Conservation (phyloP, 2,888 invertebrate genomes). For the Drosophila robusta region DNA sequence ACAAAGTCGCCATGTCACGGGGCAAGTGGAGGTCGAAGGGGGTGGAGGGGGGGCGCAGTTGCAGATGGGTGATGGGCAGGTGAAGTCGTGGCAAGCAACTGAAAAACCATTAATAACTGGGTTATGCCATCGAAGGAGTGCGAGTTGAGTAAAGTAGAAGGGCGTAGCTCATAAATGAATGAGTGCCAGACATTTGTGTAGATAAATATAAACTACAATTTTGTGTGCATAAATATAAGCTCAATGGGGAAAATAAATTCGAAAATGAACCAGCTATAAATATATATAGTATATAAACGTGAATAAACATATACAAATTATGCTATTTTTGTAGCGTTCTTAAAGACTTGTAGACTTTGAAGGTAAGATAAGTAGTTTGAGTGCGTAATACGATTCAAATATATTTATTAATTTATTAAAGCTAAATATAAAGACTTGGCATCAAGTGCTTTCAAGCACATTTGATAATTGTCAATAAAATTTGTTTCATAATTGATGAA, state of each 20-base stretch:
- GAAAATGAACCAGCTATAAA: background rate
- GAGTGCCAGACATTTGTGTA: conserved; percentile 16
- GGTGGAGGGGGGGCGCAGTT: background rate
- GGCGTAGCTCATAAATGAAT: conserved; percentile 26
- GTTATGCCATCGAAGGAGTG: conserved; percentile 66
- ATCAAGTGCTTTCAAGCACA: no score
- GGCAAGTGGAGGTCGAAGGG: conserved; percentile 24
- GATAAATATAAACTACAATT: background rate
- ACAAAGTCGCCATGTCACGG: conserved; percentile 74
- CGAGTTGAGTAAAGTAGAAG: conserved; percentile 9
- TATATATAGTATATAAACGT: background rate
- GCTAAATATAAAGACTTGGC: background rate
- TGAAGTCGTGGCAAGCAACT: conserved; percentile 14
- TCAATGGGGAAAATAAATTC: background rate
- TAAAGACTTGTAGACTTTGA: background rate
- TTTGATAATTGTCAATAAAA: background rate
- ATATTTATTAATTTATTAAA: background rate
- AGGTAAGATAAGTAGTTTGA: background rate
- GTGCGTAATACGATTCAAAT: background rate
- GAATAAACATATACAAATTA: background rate
- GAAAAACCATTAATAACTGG: conserved; percentile 72
- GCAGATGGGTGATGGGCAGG: conserved; percentile 16
- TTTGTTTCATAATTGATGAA: background rate
- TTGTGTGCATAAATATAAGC: background rate
- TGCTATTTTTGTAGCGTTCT: background rate